Evolutionary conservation across 2,888 invertebrate species (phyloP).

Genomic region (Rotaria macrura): DNA sequence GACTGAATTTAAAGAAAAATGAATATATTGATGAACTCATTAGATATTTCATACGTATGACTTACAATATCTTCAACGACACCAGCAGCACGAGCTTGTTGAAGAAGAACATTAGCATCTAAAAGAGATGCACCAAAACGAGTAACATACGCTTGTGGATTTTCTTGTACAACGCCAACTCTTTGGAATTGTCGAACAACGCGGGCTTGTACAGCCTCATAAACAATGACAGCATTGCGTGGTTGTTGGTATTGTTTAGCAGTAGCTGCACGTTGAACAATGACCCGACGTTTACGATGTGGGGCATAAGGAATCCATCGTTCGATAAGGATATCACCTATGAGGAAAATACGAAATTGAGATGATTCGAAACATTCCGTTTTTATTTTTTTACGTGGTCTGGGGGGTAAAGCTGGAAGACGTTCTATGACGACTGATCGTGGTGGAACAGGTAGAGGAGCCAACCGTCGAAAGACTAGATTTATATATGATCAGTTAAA

Average conservation of each 20-base stretch:
- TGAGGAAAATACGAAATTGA: background rate
- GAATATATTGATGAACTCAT: no score
- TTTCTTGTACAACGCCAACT: conserved; percentile 27
- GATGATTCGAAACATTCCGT: background rate
- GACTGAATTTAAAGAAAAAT: background rate
- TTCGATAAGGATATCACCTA: background rate
- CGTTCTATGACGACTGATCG: conserved; percentile 29
- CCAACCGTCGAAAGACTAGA: conserved; percentile 20
- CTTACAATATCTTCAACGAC: conserved; percentile 12
- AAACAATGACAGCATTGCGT: conserved; percentile 25
- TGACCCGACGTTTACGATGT: conserved; percentile 21
- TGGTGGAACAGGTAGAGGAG: conserved; percentile 25
- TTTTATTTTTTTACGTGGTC: background rate
- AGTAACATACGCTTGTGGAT: conserved; percentile 24
- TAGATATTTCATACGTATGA: no score
- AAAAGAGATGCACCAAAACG: conserved; percentile 21
- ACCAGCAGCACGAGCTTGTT: conserved; percentile 12
- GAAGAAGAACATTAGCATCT: background rate
- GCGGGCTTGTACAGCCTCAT: conserved; percentile 22
- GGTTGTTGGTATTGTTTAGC: conserved; percentile 13
- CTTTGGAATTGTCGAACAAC: conserved; percentile 26
- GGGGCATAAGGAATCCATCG: conserved; percentile 28
- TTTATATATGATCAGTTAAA: background rate
- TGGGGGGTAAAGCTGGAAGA: background rate
- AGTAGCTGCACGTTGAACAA: conserved; percentile 14